Percentiles rank a stretch among this genome's conserved stretches.
These are phyloP conservation scores for Helostoma temminkii DNA, from an alignment of 2,797 vertebrate genomes.

Conservation along the genomic window DNA sequence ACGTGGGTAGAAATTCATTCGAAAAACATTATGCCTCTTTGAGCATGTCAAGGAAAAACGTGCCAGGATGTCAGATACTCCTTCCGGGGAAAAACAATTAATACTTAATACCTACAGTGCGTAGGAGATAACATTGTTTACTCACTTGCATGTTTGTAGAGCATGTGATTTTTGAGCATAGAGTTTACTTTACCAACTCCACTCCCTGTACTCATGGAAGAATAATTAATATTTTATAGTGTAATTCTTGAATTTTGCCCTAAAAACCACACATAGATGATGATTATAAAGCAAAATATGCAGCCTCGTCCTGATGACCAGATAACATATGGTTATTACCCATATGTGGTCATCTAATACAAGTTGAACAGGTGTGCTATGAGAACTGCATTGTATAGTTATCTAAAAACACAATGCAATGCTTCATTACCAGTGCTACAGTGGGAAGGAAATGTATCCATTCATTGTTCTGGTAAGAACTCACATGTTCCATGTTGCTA, in stretches of 20 bases:
- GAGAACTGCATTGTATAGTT: constrained; percentile 26
- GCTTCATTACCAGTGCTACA: constrained; percentile 43
- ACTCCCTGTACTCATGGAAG: neutral
- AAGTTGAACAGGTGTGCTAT: constrained; percentile 47
- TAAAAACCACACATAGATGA: neutral
- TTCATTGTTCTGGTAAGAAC: constrained; percentile 60
- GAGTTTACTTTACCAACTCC: constrained; percentile 8
- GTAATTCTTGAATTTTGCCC: neutral
- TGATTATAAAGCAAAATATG: too few species aligned
- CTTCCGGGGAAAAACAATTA: constrained; percentile 32
- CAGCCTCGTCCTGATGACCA: neutral
- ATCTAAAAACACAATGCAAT: constrained; percentile 55
- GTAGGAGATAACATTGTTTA: constrained; percentile 35
- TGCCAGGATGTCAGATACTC: constrained; percentile 24
- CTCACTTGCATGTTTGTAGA: constrained; percentile 29
- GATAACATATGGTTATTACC: constrained; percentile 1
- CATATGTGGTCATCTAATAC: constrained; percentile 3
- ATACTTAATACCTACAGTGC: neutral
- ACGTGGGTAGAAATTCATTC: too few species aligned
- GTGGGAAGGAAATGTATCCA: constrained; percentile 57
- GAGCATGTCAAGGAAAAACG: too few species aligned
- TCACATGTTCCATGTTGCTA: constrained; percentile 51
- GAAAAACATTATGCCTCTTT: too few species aligned
- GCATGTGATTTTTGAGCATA: constrained; percentile 19
- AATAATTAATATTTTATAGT: neutral